Percentiles rank a stretch among this genome's conserved stretches.
Evolutionary conservation across 2,797 vertebrate species (phyloP).

Genomic region (Myotis myotis): DNA sequence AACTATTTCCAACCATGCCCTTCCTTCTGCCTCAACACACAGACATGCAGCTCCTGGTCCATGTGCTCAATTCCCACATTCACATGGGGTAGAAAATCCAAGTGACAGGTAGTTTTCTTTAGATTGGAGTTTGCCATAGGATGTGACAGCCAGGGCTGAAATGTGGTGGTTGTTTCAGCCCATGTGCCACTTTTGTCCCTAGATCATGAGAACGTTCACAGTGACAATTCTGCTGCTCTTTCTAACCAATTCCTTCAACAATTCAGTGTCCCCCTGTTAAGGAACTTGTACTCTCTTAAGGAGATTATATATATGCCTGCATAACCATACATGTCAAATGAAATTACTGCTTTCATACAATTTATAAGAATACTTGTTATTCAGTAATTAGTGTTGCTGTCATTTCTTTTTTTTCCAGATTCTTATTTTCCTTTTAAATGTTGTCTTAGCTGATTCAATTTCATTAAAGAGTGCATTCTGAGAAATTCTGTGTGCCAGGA

Average conservation of each 20-base stretch:
- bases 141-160: not conserved
- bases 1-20: not conserved
- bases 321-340: too few species aligned
- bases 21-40: rapidly evolving
- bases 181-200: not conserved
- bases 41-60: not conserved
- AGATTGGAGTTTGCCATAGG: not conserved
- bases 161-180: not conserved
- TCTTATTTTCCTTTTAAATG: not conserved
- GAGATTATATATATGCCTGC: not conserved
- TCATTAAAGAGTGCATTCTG: not conserved
- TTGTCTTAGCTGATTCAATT: not conserved
- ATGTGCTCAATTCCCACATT: too few species aligned
- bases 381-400: too few species aligned
- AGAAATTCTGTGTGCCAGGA: not conserved
- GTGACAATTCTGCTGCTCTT: not conserved
- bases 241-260: not conserved
- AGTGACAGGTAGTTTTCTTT: rapidly evolving
- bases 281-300: not conserved
- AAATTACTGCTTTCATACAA: not conserved
- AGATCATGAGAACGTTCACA: too few species aligned
- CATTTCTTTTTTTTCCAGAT: too few species aligned
- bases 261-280: not conserved
- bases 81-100: not conserved
- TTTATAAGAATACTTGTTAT: not conserved